Percentiles rank a stretch among this genome's conserved stretches.
Conservation (phyloP, 2,797 vertebrate species). For the Pyrocephalus nanus region DNA sequence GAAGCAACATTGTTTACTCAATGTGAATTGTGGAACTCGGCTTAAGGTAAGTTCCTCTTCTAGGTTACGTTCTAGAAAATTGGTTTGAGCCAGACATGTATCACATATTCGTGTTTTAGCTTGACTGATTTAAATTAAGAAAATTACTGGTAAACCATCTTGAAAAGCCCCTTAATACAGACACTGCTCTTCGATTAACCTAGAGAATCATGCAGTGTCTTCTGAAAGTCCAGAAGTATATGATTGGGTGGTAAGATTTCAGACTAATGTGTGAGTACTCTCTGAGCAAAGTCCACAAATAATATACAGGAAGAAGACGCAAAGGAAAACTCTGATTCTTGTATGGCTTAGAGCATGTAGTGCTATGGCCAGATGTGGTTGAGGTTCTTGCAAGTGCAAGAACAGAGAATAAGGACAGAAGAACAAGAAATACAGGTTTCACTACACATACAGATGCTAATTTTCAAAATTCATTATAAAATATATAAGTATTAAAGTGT, state of each 20-base stretch:
- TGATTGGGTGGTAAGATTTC: neutral
- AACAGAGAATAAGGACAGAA: neutral
- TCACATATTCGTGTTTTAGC: neutral
- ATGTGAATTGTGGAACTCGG: neutral
- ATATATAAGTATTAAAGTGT: neutral
- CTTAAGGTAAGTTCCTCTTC: neutral
- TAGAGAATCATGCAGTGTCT: neutral
- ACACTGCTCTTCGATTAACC: neutral
- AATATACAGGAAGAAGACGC: neutral
- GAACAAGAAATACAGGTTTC: conserved; percentile 6
- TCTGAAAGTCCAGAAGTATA: neutral
- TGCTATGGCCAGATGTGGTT: rapidly evolving
- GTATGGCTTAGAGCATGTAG: neutral
- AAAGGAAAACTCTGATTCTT: neutral
- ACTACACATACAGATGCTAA: neutral
- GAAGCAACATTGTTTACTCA: neutral
- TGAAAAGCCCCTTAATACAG: neutral
- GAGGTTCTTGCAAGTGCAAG: neutral
- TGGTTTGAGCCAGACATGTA: neutral
- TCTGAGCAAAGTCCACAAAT: neutral
- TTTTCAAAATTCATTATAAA: neutral
- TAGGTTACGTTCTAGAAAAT: neutral
- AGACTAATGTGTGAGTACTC: neutral
- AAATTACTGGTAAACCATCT: neutral
- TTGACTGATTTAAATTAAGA: neutral